Conservation (phyloP, 2,113 vertebrate genomes). For the Sorex araneus region DNA sequence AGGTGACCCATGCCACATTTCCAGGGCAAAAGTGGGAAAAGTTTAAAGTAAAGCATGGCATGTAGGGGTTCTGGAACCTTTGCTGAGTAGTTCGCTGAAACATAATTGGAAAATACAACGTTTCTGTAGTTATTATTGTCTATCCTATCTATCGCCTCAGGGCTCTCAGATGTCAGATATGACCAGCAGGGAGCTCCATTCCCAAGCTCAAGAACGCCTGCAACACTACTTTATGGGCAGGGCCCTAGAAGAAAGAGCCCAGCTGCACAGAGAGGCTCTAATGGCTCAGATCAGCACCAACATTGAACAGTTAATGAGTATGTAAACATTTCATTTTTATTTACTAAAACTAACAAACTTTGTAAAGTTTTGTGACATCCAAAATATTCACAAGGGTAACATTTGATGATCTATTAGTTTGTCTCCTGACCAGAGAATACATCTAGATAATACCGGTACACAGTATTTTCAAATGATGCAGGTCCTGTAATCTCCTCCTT, state of each 20-base stretch:
- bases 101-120: not conserved
- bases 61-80: conserved; percentile 33
- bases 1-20: no score
- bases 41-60: conserved; percentile 5
- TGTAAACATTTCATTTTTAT: conserved; percentile 69
- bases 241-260: conserved; percentile 86
- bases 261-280: conserved; percentile 89
- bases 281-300: conserved; percentile 93
- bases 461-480: conserved; percentile 48
- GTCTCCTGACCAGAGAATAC: conserved; percentile 45
- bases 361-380: conserved; percentile 17
- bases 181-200: conserved; percentile 90
- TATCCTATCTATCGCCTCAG: conserved; percentile 81
- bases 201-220: conserved; percentile 90
- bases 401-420: conserved; percentile 17
- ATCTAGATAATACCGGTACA: conserved; percentile 5
- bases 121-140: conserved; percentile 11
- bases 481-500: not conserved
- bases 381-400: conserved; percentile 66
- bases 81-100: conserved; percentile 50
- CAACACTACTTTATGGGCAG: conserved; percentile 89
- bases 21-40: conserved; percentile 38
- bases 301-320: conserved; percentile 92
- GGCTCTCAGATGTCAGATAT: conserved; percentile 89
- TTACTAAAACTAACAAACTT: conserved; percentile 37